Percentiles rank a stretch among this genome's conserved stretches.
These are phyloP conservation scores for Dasypus novemcinctus DNA, from an alignment of 2,113 vertebrate species.

Conservation along the genomic window DNA sequence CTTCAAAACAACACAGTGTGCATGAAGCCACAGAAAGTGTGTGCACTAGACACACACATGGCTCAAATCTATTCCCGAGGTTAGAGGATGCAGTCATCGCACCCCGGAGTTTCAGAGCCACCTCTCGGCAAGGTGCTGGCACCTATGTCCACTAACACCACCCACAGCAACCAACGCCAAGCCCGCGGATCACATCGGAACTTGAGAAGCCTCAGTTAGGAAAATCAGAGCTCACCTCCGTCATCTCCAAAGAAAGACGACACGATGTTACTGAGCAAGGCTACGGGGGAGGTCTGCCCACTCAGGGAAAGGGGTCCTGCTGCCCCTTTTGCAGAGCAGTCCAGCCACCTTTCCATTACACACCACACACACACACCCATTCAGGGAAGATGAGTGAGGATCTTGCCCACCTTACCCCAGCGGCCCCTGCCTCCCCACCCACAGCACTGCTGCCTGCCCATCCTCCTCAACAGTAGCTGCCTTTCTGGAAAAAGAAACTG, in stretches of 20 bases:
- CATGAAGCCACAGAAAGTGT: background rate
- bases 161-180: background rate
- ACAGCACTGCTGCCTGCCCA: background rate
- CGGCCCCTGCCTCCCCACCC: background rate
- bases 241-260: background rate
- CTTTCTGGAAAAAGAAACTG: background rate
- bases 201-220: background rate
- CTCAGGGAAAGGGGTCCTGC: background rate
- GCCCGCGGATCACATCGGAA: background rate
- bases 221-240: background rate
- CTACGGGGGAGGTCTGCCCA: background rate
- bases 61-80: too few species aligned
- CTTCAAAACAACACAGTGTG: background rate
- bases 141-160: background rate
- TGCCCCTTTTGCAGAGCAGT: background rate
- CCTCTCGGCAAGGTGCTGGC: background rate
- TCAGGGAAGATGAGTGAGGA: background rate
- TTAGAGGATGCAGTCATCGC: background rate
- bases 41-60: rapidly evolving
- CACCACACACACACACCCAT: background rate
- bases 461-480: background rate
- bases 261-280: background rate
- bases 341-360: background rate
- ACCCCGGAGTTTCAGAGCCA: too few species aligned
- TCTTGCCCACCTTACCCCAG: background rate